Evolutionary conservation across 2,888 invertebrate genomes (phyloP).

Genomic region (Hylaea fasciaria): DNA sequence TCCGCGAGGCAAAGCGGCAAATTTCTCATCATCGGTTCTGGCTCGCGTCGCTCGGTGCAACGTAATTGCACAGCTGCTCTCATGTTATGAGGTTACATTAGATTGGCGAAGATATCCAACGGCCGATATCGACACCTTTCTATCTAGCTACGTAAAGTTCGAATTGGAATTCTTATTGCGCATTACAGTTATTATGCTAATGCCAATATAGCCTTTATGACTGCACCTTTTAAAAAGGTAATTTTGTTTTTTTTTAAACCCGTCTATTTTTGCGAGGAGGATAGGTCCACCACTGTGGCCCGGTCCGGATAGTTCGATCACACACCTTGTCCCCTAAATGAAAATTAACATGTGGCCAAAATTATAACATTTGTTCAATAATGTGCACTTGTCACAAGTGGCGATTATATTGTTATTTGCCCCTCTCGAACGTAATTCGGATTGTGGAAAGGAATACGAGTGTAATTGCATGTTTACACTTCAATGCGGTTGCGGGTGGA

Average conservation of each 20-base stretch:
- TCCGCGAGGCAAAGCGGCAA: slow-evolving; percentile 72
- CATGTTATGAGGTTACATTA: not conserved
- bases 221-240: no score
- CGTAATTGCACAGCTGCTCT: slow-evolving; percentile 36
- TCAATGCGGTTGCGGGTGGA: slow-evolving; percentile 22
- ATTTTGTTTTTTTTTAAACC: no score
- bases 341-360: slow-evolving; percentile 30
- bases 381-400: slow-evolving; percentile 36
- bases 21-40: slow-evolving; percentile 74
- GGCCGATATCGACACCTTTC: no score
- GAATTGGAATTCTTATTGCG: no score
- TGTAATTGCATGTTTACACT: slow-evolving; percentile 36
- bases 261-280: no score
- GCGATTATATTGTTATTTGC: slow-evolving; percentile 24
- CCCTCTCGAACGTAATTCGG: slow-evolving; percentile 35
- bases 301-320: no score
- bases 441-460: slow-evolving; percentile 18
- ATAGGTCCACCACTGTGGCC: no score
- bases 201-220: no score
- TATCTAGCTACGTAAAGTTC: no score
- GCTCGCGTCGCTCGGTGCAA: slow-evolving; percentile 49
- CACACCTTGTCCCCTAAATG: not conserved
- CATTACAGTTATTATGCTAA: no score
- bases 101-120: no score
- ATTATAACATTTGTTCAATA: slow-evolving; percentile 42